Conservation (phyloP, 2,888 invertebrate species). For the Eupithecia insigniata region DNA sequence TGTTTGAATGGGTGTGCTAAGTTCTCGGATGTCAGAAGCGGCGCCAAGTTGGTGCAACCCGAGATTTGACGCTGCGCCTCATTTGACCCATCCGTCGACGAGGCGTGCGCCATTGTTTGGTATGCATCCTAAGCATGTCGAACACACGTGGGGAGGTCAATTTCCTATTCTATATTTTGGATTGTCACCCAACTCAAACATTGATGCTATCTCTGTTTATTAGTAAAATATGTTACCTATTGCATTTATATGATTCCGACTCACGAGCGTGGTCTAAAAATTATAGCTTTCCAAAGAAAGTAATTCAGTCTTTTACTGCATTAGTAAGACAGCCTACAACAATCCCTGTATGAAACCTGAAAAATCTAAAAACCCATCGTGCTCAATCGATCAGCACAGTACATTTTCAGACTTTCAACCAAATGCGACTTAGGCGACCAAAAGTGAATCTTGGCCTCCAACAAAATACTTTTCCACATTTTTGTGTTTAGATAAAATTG, state of each 20-base stretch:
- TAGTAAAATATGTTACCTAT: conserved; percentile 18
- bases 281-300: too few species aligned
- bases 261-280: background rate
- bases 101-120: conserved; percentile 73
- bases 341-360: background rate
- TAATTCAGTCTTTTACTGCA: background rate
- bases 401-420: background rate
- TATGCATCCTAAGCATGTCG: conserved; percentile 57
- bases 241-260: background rate
- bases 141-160: conserved; percentile 62
- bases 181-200: conserved; percentile 56
- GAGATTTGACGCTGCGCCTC: conserved; percentile 79
- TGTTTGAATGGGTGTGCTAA: conserved; percentile 71
- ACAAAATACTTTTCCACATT: background rate
- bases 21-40: conserved; percentile 70
- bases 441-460: background rate
- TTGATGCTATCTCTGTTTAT: conserved; percentile 45
- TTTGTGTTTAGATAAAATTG: background rate
- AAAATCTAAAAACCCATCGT: background rate
- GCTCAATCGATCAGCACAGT: background rate
- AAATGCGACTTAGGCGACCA: background rate
- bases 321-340: background rate
- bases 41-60: conserved; percentile 79
- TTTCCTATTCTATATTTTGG: conserved; percentile 61
- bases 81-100: conserved; percentile 72